Base-by-base conservation (phyloP, 2,888 invertebrate species). In the Sisyra nigra region DNA sequence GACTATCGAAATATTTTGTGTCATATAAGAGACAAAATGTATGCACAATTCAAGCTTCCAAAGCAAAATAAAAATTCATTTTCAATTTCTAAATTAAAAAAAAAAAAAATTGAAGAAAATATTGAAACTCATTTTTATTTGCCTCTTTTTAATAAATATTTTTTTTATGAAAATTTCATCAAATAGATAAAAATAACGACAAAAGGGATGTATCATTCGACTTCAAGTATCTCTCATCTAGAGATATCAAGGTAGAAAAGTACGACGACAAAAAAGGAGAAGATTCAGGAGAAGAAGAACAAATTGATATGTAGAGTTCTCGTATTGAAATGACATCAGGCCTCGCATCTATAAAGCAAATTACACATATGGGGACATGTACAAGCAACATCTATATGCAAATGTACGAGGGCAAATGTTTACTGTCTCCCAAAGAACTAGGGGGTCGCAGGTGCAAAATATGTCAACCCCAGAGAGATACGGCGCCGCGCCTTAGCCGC, bases 371-470 rank as follows among this genome's bases (percentile, higher is more conserved):
- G 41, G 14, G 39, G 14, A 13, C 39, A 13, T 19, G 10, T 17
- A 24, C 19, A 24, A 14, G 11, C 17, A 15, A 15, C 32, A 40
- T 40, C 31, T 40, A 30, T 40, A 40, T 31, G 31, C 29, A 40
- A 30, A 40, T 40, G 38, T 17, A 29, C 13, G 39, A 13, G 32
- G 32, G 32, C 41, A 17, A 15, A 19, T 41, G 41, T 41, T 18
- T 24, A 33, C 42, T n/a, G 42, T 18, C 19, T 13, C 42, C 29
- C 13, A 36, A 24, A 42, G 24, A 24, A 24, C 24, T 24, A 24
- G 42, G 34, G 41, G 43, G 45, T 34, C 42, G 36, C 45, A 61
- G 62, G 61, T 62, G 62, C 57, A 56, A 59, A 57, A 61, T 60
- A 62, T 62, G 61, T 62, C 62, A 61, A 56, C 59, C 57, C 18